phyloP scores from a whole-genome alignment of 2,113 vertebrate genomes.

The Tylochromis polylepis region DNA sequence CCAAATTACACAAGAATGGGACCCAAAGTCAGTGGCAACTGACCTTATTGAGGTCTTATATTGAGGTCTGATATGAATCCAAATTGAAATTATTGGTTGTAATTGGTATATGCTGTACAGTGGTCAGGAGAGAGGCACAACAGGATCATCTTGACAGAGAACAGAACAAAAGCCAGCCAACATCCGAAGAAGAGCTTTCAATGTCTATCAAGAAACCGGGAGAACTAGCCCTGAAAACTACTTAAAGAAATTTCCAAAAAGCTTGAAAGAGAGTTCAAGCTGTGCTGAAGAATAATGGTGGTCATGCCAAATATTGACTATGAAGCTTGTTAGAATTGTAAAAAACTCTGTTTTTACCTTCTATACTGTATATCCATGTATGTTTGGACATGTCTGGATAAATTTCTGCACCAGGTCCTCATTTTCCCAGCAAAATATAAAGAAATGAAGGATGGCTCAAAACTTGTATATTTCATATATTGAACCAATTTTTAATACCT shows the following conservation, averaged over 20 bases:
- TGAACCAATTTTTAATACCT: neutral
- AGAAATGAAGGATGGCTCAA: neutral
- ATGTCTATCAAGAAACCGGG: rapidly evolving
- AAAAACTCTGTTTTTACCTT: neutral
- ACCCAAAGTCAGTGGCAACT: neutral
- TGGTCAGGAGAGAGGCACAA: neutral
- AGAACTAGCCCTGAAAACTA: neutral
- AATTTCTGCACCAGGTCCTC: rapidly evolving
- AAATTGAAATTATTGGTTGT: neutral
- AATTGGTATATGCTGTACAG: neutral
- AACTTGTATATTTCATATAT: neutral
- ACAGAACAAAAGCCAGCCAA: neutral
- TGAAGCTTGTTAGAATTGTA: neutral
- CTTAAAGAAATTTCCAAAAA: neutral
- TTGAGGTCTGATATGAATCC: neutral
- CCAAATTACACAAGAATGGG: neutral
- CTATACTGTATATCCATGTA: neutral
- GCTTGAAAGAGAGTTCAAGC: neutral
- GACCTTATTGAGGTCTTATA: neutral
- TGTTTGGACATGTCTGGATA: neutral
- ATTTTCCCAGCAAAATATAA: neutral
- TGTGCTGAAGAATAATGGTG: neutral
- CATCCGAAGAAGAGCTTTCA: neutral
- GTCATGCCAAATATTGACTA: neutral
- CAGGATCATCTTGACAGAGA: neutral